Percentiles rank a stretch among this genome's conserved stretches.
Conservation (phyloP, 2,113 vertebrate species). For the Bos taurus region ARS-UCD2.0 NC_037349.1:46619501-46620000, state of each 20-base stretch:
- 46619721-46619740: neutral
- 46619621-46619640: neutral
- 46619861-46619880: neutral
- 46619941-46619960: neutral
- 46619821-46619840: neutral
- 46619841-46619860: neutral
- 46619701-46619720: neutral
- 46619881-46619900: too few relatives aligned
- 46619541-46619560: neutral
- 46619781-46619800: neutral
- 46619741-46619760: neutral
- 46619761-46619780: neutral
- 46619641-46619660: neutral
- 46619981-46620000: neutral
- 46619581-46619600: neutral
- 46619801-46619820: neutral
- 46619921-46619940: neutral
- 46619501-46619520: neutral
- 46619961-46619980: neutral
- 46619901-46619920: neutral
- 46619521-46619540: neutral
- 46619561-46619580: neutral
- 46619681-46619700: slow-evolving; percentile 26
- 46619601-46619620: slow-evolving; percentile 24
- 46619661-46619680: neutral